Percentiles rank a stretch among this genome's conserved stretches.
Conservation (phyloP, 2,888 invertebrate species). For the Syrphus vitripennis region DNA sequence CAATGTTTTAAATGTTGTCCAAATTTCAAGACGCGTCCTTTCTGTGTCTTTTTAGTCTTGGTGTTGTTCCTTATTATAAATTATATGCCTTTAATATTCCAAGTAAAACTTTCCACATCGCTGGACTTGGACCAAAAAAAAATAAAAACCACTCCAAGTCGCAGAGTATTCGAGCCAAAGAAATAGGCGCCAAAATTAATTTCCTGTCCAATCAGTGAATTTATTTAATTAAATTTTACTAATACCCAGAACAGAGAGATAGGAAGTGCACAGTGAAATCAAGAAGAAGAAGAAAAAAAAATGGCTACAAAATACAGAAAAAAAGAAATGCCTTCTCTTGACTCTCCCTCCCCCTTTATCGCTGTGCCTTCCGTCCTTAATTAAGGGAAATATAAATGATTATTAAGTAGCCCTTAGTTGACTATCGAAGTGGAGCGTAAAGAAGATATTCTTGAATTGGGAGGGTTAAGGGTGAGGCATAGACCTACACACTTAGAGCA, state of each 20-base stretch:
- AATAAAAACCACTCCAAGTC: not conserved
- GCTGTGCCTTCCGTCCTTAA: slow-evolving; percentile 54
- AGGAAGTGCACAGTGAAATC: not conserved
- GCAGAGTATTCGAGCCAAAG: not conserved
- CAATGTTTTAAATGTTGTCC: slow-evolving; percentile 2
- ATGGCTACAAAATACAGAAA: not conserved
- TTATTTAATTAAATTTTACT: slow-evolving; percentile 73
- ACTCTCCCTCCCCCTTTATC: no score
- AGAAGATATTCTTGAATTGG: not conserved
- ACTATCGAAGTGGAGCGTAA: slow-evolving; percentile 55
- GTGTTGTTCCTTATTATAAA: slow-evolving; percentile 16
- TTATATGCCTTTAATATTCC: slow-evolving; percentile 46
- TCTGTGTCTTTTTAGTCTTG: not conserved
- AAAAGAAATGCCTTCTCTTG: slow-evolving; percentile 2
- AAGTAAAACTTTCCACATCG: slow-evolving; percentile 24
- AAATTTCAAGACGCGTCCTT: not conserved
- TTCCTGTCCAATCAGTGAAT: slow-evolving; percentile 72
- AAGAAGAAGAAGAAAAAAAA: slow-evolving; percentile 13
- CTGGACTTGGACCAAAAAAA: slow-evolving; percentile 12
- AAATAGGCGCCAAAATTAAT: slow-evolving; percentile 69
- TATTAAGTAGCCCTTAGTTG: slow-evolving; percentile 69
- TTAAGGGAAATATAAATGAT: slow-evolving; percentile 71
- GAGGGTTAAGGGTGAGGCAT: not conserved
- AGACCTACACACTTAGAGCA: slow-evolving; percentile 39
- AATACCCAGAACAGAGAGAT: slow-evolving; percentile 31